Base-by-base conservation (phyloP, 1,140 invertebrate genomes). In the Samia ricini region DNA sequence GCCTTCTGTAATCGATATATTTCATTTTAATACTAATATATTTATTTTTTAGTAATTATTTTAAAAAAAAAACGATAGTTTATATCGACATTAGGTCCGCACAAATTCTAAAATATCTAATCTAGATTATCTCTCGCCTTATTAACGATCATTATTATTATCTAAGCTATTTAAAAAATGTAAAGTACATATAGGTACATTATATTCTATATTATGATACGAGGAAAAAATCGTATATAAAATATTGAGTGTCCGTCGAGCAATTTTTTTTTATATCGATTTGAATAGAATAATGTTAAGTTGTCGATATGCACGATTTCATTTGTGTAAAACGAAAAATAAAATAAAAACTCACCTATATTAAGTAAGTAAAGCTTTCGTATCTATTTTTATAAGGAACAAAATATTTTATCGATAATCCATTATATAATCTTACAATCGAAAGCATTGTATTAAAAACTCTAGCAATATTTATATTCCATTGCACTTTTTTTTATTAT, bases 171-270 rank as follows among this genome's bases (percentile, higher is more conserved):
- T 42, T 15, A 42, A 42, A 74, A 62, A 54, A 68, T 66, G 60
- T 70, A 62, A 61, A 64, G 70, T 59, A 61, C 60, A 61, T 66
- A 51, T 29, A 29, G n/a, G n/a, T 29, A 57, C 58, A n/a, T 42
- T 15, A 42, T 12, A 42, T 42, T 42, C 3, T 42, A 42, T 12
- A 26, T 4, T 26, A 42, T 15, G 33, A 15, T 54, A 29, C 24
- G 56, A 29, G 55, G 59, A 65, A 77, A 74, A 72, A 77, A 50
- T 69, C 70, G 70, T 72, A 75, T 68, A 77, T 72, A 77, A 72
- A 71, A 74, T 68, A n/a, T 61, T 52, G 19, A 26, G 36, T 50
- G 50, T 65, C 56, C 59, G 21, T 24, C 21, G 52, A 15, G 26
- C 4, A 8, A 26, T 8, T 15, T 5, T 12, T 42, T 42, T 42